Conservation (phyloP, 2,888 invertebrate species). For the Lathronympha strigana region DNA sequence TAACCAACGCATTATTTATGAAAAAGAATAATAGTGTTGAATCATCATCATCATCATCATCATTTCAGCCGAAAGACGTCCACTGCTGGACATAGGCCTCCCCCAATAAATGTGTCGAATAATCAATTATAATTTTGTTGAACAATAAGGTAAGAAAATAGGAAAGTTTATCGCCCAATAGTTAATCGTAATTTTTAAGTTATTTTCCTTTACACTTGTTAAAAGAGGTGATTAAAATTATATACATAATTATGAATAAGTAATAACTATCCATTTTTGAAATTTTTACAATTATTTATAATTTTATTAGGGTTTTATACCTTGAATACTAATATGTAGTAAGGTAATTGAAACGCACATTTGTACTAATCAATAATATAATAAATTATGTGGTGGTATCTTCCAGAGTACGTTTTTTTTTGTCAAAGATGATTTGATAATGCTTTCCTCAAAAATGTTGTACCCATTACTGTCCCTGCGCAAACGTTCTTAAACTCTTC, state of each 20-base stretch:
- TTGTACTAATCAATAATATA: not conserved
- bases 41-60: too few species aligned
- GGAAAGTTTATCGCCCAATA: not conserved
- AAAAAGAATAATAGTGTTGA: too few species aligned
- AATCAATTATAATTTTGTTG: conserved; percentile 9
- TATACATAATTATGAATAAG: not conserved
- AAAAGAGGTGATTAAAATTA: not conserved
- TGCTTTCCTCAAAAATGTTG: too few species aligned
- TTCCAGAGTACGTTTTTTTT: not conserved
- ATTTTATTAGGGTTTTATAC: conserved; percentile 10
- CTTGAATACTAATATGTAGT: not conserved
- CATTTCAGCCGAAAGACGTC: too few species aligned
- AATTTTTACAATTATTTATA: conserved; percentile 15
- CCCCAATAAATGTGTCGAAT: conserved; percentile 2
- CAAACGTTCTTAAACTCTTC: too few species aligned
- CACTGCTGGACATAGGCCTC: too few species aligned
- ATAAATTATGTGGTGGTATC: not conserved
- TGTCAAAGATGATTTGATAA: too few species aligned
- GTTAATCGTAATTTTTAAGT: too few species aligned
- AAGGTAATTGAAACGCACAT: conserved; percentile 3
- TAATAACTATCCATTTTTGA: conserved; percentile 1
- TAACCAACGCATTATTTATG: not conserved
- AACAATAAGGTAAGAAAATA: not conserved
- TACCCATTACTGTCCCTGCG: too few species aligned
- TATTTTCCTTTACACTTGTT: not conserved